Evolutionary conservation across 2,797 vertebrate species (phyloP).

Genomic region (Calcarius lapponicus): DNA sequence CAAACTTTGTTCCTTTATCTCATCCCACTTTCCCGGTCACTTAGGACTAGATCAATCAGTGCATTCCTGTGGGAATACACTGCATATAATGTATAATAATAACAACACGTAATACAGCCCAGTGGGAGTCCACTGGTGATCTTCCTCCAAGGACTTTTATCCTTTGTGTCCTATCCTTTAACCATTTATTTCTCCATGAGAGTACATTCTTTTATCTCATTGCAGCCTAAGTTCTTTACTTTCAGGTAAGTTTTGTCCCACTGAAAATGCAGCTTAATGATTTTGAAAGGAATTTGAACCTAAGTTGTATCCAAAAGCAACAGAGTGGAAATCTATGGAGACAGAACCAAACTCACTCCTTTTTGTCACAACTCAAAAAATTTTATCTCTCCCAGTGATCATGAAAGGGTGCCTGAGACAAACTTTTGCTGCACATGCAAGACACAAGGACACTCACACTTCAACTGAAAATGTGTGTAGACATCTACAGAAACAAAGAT

Average conservation of each 20-base stretch:
- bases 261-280: not conserved
- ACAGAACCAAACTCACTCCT: not conserved
- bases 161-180: not conserved
- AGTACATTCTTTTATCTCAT: not conserved
- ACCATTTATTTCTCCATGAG: not conserved
- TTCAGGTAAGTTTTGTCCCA: not conserved
- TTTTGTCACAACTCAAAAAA: not conserved
- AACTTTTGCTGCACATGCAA: not conserved
- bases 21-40: not conserved
- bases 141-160: not conserved
- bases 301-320: not conserved
- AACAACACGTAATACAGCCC: not conserved
- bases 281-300: not conserved
- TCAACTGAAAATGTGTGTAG: not conserved
- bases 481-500: not conserved
- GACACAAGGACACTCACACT: not conserved
- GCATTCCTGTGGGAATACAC: not conserved
- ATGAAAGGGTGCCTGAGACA: not conserved
- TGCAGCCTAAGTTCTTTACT: not conserved
- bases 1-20: slow-evolving; percentile 3
- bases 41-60: not conserved
- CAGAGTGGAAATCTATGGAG: not conserved
- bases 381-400: not conserved
- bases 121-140: not conserved
- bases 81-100: not conserved